Percentiles rank a stretch among this genome's conserved stretches.
These are phyloP conservation scores for Crypturellus undulatus DNA, from an alignment of 2,113 vertebrate genomes.

Conservation along the genomic window DNA sequence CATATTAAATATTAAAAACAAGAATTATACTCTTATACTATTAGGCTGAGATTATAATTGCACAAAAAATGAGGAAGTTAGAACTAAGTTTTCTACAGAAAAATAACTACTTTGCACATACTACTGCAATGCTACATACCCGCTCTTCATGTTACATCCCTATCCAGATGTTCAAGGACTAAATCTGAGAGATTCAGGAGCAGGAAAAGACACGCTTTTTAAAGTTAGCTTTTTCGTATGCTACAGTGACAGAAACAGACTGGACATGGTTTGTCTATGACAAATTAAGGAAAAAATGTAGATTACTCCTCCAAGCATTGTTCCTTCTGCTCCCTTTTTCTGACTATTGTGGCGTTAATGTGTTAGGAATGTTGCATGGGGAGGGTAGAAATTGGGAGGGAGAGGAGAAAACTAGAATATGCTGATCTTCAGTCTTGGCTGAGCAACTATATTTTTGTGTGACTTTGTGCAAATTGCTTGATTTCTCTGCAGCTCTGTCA, in stretches of 20 bases:
- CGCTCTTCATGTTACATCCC: not conserved
- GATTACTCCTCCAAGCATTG: not conserved
- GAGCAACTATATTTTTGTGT: not conserved
- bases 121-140: not conserved
- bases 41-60: not conserved
- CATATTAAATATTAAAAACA: not conserved
- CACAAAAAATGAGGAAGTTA: not conserved
- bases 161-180: not conserved
- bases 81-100: not conserved
- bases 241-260: not conserved
- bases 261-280: not conserved
- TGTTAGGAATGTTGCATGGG: not conserved
- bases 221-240: not conserved
- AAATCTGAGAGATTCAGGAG: not conserved
- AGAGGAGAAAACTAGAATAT: not conserved
- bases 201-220: not conserved
- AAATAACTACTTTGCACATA: not conserved
- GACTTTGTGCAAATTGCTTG: not conserved
- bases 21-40: not conserved
- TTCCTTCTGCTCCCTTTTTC: not conserved
- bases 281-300: not conserved
- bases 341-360: not conserved
- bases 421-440: not conserved
- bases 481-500: not conserved
- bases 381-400: not conserved